Evolutionary conservation across 1,140 invertebrate species (phyloP).

Genomic region (Atta colombica): DNA sequence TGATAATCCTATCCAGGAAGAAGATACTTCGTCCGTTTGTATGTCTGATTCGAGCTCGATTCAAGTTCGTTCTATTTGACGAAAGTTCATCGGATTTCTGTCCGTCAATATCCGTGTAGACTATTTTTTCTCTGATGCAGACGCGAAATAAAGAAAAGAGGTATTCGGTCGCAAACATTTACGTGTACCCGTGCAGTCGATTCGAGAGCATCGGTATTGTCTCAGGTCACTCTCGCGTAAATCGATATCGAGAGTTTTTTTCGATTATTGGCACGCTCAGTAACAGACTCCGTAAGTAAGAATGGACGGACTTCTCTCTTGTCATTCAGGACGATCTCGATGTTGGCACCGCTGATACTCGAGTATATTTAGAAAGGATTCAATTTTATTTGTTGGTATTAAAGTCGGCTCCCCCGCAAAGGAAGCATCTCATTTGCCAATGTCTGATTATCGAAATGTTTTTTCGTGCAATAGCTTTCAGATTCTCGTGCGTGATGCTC

Average conservation of each 20-base stretch:
- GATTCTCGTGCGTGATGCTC: background rate
- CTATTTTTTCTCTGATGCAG: background rate
- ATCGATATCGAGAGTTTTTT: slow-evolving; percentile 51
- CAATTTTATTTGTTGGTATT: slow-evolving; percentile 76
- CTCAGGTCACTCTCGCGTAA: slow-evolving; percentile 45
- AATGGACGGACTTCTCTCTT: slow-evolving; percentile 31
- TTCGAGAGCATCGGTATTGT: slow-evolving; percentile 48
- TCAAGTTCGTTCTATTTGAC: background rate
- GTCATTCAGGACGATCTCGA: slow-evolving; percentile 59
- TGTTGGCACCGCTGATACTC: slow-evolving; percentile 70
- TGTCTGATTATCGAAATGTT: slow-evolving; percentile 15
- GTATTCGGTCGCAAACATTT: slow-evolving; percentile 34
- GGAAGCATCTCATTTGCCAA: slow-evolving; percentile 39
- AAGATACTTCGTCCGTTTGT: background rate
- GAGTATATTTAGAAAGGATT: slow-evolving; percentile 77
- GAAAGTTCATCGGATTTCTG: slow-evolving; percentile 7
- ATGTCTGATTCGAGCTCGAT: background rate
- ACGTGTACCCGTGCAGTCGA: slow-evolving; percentile 1
- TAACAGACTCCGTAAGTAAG: slow-evolving; percentile 58
- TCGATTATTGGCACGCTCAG: slow-evolving; percentile 32
- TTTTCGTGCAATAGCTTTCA: background rate
- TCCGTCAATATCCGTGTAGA: slow-evolving; percentile 17
- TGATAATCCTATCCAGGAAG: background rate
- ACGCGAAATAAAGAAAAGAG: slow-evolving; percentile 1
- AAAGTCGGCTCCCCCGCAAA: slow-evolving; percentile 48